Evolutionary conservation across 2,888 invertebrate genomes (phyloP).

Genomic region (Arctia plantaginis): DNA sequence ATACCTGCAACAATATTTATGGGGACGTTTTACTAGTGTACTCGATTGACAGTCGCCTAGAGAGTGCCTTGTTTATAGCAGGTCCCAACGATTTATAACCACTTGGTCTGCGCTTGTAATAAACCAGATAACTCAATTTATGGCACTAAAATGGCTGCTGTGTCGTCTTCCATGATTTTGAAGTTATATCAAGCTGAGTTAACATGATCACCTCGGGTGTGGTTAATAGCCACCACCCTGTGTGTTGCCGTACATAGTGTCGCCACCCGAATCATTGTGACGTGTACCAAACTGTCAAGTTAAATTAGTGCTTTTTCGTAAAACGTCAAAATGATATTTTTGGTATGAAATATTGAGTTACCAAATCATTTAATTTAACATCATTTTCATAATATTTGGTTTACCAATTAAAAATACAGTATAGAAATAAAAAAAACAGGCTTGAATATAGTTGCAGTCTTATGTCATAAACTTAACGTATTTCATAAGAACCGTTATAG

Average conservation of each 20-base stretch:
- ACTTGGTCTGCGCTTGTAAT: conserved; percentile 70
- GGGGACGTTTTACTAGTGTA: conserved; percentile 54
- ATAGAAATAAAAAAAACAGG: no score
- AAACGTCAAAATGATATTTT: background rate
- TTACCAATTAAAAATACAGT: background rate
- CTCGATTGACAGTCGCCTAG: conserved; percentile 72
- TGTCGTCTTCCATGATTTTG: conserved; percentile 63
- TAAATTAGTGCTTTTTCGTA: background rate
- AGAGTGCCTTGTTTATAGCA: conserved; percentile 68
- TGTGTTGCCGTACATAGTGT: conserved; percentile 29
- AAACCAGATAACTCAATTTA: conserved; percentile 77
- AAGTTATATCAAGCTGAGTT: conserved; percentile 68
- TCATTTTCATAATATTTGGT: background rate
- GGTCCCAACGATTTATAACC: conserved; percentile 66
- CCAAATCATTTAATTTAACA: background rate
- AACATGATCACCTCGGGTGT: conserved; percentile 63
- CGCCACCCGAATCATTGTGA: conserved; percentile 27
- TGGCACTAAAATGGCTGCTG: conserved; percentile 65
- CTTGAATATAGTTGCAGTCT: no score
- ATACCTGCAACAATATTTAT: conserved; percentile 68
- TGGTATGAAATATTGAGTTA: background rate
- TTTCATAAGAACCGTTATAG: no score
- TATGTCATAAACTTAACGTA: no score
- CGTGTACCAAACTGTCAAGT: conserved; percentile 12
- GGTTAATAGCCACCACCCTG: conserved; percentile 46